Evolutionary conservation across 2,113 vertebrate species (phyloP).

Genomic region (Vulpes lagopus): DNA sequence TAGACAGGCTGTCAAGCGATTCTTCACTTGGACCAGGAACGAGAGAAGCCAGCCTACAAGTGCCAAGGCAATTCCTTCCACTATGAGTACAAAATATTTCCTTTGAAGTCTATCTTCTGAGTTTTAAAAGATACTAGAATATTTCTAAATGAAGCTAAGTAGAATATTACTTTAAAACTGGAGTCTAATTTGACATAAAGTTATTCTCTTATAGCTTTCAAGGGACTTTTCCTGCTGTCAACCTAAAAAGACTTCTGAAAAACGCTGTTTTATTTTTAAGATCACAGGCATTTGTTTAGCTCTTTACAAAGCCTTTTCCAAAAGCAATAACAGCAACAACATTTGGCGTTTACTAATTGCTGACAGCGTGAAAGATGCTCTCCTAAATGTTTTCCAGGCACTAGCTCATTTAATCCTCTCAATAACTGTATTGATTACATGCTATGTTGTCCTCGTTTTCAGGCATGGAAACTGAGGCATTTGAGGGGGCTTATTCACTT

Average conservation of each 20-base stretch:
- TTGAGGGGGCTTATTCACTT: not conserved
- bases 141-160: conserved; percentile 49
- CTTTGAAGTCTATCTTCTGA: not conserved
- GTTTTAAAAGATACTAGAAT: conserved; percentile 38
- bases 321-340: not conserved
- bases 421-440: not conserved
- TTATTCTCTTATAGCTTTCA: not conserved
- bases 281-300: not conserved
- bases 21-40: not conserved
- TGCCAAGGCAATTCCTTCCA: not conserved
- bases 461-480: conserved; percentile 58
- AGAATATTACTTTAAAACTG: conserved; percentile 10
- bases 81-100: not conserved
- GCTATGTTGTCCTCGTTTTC: not conserved
- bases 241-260: conserved; percentile 1
- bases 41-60: not conserved
- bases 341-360: not conserved
- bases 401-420: not conserved
- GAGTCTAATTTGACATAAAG: not conserved
- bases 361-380: not conserved
- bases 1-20: not conserved
- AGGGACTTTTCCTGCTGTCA: not conserved
- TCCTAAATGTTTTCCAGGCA: not conserved
- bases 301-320: not conserved
- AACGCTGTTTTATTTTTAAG: not conserved